Conservation (phyloP, 2,888 invertebrate genomes). For the Phaedon cochleariae region DNA sequence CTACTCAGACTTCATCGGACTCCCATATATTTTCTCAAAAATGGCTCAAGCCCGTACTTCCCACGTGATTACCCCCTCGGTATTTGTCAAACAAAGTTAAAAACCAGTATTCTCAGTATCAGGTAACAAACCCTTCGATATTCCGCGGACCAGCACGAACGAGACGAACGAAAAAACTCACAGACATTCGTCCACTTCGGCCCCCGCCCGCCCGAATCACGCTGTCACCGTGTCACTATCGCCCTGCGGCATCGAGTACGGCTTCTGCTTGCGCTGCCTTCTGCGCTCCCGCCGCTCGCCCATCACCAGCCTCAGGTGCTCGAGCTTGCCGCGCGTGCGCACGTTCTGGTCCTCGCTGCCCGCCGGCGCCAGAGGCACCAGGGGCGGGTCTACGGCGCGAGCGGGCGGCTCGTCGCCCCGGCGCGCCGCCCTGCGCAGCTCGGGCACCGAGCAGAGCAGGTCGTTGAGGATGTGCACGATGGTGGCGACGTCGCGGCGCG, state of each 20-base stretch:
- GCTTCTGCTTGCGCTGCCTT: constrained; percentile 78
- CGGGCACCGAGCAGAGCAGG: constrained; percentile 85
- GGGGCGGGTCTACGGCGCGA: constrained; percentile 50
- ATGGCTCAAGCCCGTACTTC: no score
- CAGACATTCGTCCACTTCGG: constrained; percentile 44
- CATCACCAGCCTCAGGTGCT: constrained; percentile 88
- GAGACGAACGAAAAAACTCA: no score
- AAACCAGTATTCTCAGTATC: no score
- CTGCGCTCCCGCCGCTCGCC: constrained; percentile 87
- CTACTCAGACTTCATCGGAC: no score
- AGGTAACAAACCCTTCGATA: no score
- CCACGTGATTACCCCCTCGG: no score
- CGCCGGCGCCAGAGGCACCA: constrained; percentile 58
- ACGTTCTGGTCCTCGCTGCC: constrained; percentile 59
- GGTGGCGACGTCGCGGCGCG: constrained; percentile 92
- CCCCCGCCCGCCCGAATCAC: constrained; percentile 43
- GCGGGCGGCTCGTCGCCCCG: constrained; percentile 44
- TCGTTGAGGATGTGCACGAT: constrained; percentile 96
- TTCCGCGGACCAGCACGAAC: no score
- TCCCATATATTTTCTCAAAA: no score
- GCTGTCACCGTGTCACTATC: constrained; percentile 62
- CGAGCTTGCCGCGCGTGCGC: constrained; percentile 77
- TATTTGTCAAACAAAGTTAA: no score
- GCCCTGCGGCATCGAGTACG: constrained; percentile 67
- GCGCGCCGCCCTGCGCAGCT: constrained; percentile 55